Evolutionary conservation across 2,113 vertebrate species (phyloP).

Genomic region (Phocoena phocoena): DNA sequence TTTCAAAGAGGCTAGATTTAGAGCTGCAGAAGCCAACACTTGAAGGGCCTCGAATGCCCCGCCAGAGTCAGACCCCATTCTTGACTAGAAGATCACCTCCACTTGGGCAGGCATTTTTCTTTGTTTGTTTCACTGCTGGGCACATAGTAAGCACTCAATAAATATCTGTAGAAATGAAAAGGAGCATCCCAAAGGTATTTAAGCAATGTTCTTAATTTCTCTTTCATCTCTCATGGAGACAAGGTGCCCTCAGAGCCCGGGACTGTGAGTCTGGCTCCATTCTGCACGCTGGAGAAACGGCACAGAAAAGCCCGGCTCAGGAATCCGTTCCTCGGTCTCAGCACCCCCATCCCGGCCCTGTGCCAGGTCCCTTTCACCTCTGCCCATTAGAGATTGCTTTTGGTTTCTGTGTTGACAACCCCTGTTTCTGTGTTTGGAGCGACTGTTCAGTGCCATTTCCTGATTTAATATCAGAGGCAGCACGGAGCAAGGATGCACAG

Average conservation of each 20-base stretch:
- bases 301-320: neutral
- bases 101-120: neutral
- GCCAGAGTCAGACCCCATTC: neutral
- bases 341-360: neutral
- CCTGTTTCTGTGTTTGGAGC: constrained; percentile 84
- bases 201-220: neutral
- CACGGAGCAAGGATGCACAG: constrained; percentile 86
- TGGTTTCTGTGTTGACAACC: constrained; percentile 85
- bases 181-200: neutral
- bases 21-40: neutral
- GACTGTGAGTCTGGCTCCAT: neutral
- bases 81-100: neutral
- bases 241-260: neutral
- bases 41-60: neutral
- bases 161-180: neutral
- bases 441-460: constrained; percentile 84
- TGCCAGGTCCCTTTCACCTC: constrained; percentile 81
- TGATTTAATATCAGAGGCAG: constrained; percentile 88
- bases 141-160: neutral
- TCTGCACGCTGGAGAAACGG: fast-evolving
- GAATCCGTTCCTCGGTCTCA: constrained; percentile 51
- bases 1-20: neutral
- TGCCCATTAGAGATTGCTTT: constrained; percentile 85
- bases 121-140: neutral
- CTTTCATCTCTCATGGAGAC: neutral